A percentile compares a stretch with the other conserved stretches of the same genome.
Evolutionary conservation across 2,888 invertebrate species (phyloP).

Genomic region (Athrips mouffetella): DNA sequence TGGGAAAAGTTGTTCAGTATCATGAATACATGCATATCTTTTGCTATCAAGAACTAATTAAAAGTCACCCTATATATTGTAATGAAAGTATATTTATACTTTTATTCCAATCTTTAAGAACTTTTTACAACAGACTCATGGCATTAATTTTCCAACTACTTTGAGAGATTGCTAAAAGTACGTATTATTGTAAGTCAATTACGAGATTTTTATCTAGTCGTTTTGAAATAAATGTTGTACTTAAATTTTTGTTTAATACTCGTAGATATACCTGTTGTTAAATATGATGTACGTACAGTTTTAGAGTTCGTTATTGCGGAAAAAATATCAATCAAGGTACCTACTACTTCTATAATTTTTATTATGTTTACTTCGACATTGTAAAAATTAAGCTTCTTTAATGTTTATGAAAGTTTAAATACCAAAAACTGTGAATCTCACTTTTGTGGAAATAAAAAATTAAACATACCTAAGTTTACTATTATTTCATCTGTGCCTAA

Average conservation of each 20-base stretch:
- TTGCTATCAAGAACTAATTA: too few relatives aligned
- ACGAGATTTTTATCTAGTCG: slow-evolving; percentile 62
- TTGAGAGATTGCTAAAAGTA: too few relatives aligned
- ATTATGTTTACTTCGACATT: not conserved
- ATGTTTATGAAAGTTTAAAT: slow-evolving; percentile 27
- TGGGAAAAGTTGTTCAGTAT: too few relatives aligned
- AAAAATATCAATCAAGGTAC: not conserved
- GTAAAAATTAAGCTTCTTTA: not conserved
- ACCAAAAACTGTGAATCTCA: slow-evolving; percentile 38
- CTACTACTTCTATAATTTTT: not conserved
- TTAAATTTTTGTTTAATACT: slow-evolving; percentile 5
- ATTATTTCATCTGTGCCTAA: too few relatives aligned
- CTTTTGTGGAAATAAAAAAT: slow-evolving; percentile 41
- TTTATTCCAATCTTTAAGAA: too few relatives aligned
- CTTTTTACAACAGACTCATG: too few relatives aligned
- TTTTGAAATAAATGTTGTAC: slow-evolving; percentile 53
- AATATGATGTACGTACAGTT: slow-evolving; percentile 1
- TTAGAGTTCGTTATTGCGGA: slow-evolving; percentile 16
- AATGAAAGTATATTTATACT: too few relatives aligned
- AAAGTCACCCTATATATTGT: too few relatives aligned
- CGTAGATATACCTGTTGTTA: slow-evolving; percentile 1
- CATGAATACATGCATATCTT: too few relatives aligned
- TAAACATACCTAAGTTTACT: not conserved
- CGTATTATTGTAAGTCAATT: slow-evolving; percentile 52
- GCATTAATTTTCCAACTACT: too few relatives aligned